Base-by-base conservation (phyloP, 2,888 invertebrate genomes). In the Tortricodes alternella region DNA sequence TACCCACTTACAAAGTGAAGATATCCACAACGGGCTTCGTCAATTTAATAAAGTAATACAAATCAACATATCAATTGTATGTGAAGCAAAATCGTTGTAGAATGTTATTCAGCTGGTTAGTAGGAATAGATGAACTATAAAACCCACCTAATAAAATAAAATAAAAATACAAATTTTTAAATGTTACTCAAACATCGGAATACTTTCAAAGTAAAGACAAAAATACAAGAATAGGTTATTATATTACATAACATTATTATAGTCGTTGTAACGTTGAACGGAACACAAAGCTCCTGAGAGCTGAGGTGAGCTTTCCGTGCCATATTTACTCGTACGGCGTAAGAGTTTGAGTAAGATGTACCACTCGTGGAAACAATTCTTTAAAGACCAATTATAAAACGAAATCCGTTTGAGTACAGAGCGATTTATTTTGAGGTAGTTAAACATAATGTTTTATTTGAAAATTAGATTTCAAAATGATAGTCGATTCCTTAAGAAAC, bases 261-360 rank as follows among this genome's bases (percentile, higher is more conserved):
- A 29, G 29, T 29, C 18, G 24, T 29, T 29, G 16, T 29, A 44
- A 44, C 18, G 44, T 16, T 44, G 27, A 44, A 41, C 24, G 27
- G 27, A 11, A 37, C 37, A 52, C 32, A 53, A 38, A 60, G 61
- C 69, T 65, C 71, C 60, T 46, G 67, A 68, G 68, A 72, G 66
- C 61, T 56, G 59, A 59, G 65, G 74, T 70, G 71, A 73, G 75
- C 73, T 71, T 71, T 65, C 62, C 57, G 63, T 74, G 74, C 75
- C 70, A 62, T 68, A 62, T 71, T 69, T 80, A 80, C n/a, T n/a
- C n/a, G n/a, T 78, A 82, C 74, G 75, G 73, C 61, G 63, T 66
- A 68, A 65, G 46, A 61, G 71, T 68, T 71, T 67, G 62, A 62
- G 74, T 70, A 72, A 74, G 78, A 81, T 63, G 58, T 58, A 62